Evolutionary conservation across 2,797 vertebrate species (phyloP).

Genomic region (Notoglanidium macrostoma): DNA sequence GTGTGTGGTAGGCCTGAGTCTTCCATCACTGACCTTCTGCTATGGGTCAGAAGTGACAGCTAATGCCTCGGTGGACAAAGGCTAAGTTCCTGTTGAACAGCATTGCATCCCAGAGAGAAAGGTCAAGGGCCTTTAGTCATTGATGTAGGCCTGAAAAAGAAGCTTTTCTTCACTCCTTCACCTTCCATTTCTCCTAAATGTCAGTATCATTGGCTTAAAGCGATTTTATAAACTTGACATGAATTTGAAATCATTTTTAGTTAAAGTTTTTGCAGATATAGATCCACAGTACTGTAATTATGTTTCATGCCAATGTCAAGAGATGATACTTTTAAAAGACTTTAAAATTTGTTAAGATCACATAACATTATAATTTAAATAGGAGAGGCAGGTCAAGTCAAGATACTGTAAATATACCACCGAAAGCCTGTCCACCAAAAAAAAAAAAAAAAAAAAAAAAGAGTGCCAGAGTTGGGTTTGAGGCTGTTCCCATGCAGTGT

Average conservation of each 20-base stretch:
- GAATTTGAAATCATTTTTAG: conserved; percentile 12
- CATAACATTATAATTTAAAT: conserved; percentile 33
- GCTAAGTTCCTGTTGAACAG: conserved; percentile 52
- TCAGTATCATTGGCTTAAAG: conserved; percentile 31
- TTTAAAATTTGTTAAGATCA: conserved; percentile 25
- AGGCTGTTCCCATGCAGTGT: conserved; percentile 24
- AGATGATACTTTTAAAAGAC: conserved; percentile 32
- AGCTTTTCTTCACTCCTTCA: conserved; percentile 38
- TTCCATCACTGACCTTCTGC: conserved; percentile 51
- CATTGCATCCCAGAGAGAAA: conserved; percentile 45
- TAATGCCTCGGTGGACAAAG: conserved; percentile 45
- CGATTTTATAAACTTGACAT: conserved; percentile 33
- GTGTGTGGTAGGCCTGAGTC: conserved; percentile 48
- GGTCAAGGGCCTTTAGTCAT: conserved; percentile 39
- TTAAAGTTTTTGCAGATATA: conserved; percentile 29
- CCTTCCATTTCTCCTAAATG: conserved; percentile 37
- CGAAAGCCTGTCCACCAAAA: conserved; percentile 38
- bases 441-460: conserved; percentile 2
- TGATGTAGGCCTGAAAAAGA: conserved; percentile 39
- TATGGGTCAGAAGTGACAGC: conserved; percentile 46
- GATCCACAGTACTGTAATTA: conserved; percentile 49
- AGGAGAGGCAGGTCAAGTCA: conserved; percentile 32
- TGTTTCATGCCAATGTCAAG: conserved; percentile 43
- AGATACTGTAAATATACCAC: conserved; percentile 57
- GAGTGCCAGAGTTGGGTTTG: conserved; percentile 8